phyloP scores from a whole-genome alignment of 53 echinoderm and acorn worm genomes.

The Hippasteria phrygiana region DNA sequence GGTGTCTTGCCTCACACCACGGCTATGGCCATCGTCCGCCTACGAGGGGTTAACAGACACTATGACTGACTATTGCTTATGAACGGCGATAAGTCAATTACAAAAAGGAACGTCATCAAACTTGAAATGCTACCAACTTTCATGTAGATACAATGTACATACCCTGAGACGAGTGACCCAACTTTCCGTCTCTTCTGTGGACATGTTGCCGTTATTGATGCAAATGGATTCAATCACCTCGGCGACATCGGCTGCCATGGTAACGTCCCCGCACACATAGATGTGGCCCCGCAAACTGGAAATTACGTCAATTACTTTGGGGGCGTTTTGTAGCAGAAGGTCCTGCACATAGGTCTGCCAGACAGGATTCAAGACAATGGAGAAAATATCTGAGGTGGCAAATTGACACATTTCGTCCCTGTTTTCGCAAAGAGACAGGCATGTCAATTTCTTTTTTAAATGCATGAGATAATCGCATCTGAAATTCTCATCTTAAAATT shows the following conservation, averaged over 20 bases:
- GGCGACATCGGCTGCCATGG: conserved; percentile 90
- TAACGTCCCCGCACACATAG: conserved; percentile 93
- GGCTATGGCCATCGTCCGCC: no score
- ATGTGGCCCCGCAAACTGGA: conserved; percentile 79
- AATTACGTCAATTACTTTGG: conserved; percentile 65
- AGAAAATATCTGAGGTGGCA: not conserved
- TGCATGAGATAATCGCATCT: no score
- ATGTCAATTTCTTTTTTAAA: no score
- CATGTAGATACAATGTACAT: not conserved
- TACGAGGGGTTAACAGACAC: no score
- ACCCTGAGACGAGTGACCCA: conserved; percentile 78
- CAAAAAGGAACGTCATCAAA: no score
- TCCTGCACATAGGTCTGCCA: conserved; percentile 87
- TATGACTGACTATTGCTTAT: no score
- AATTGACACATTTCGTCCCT: no score
- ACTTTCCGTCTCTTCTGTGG: conserved; percentile 64
- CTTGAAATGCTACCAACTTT: not conserved
- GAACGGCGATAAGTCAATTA: no score
- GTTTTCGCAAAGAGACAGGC: no score
- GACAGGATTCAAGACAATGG: not conserved
- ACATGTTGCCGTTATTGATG: conserved; percentile 67
- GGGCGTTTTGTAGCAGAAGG: conserved; percentile 59
- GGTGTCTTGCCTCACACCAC: no score
- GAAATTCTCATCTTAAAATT: no score
- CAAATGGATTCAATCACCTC: conserved; percentile 73